Evolutionary conservation across 1,140 invertebrate genomes (phyloP).

Genomic region (Bilobella aurantiaca): DNA sequence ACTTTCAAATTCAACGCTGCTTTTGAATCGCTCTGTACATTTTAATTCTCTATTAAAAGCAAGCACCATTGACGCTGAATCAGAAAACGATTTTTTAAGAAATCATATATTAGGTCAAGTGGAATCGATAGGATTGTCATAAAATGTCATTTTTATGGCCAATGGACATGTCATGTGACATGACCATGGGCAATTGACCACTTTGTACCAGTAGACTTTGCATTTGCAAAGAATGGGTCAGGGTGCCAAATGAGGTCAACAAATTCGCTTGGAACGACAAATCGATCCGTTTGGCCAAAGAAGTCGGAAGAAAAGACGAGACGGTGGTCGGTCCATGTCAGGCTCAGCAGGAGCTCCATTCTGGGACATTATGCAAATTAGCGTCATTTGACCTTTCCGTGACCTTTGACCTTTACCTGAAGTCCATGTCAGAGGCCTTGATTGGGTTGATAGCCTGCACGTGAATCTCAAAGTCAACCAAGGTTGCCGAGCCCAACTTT

Average conservation of each 20-base stretch:
- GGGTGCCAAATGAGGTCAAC: constrained; percentile 76
- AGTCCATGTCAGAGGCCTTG: constrained; percentile 76
- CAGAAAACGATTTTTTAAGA: too few relatives aligned
- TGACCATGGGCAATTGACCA: too few relatives aligned
- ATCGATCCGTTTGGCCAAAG: constrained; percentile 62
- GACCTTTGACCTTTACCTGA: constrained; percentile 46
- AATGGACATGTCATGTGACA: too few relatives aligned
- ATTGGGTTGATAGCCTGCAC: constrained; percentile 74
- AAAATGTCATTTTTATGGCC: too few relatives aligned
- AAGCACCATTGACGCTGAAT: too few relatives aligned
- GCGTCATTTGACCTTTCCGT: too few relatives aligned
- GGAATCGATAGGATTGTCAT: too few relatives aligned
- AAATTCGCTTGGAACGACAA: constrained; percentile 64
- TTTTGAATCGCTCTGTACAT: too few relatives aligned
- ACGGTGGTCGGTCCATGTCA: constrained; percentile 65
- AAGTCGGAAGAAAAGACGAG: constrained; percentile 59
- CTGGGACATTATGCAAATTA: constrained; percentile 41
- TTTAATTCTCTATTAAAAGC: too few relatives aligned
- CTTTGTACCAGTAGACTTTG: constrained; percentile 61
- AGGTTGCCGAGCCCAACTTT: constrained; percentile 48
- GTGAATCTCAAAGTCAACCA: constrained; percentile 64
- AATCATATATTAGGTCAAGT: too few relatives aligned
- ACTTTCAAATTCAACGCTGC: too few relatives aligned
- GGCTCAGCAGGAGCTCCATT: constrained; percentile 71
- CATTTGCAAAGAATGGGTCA: constrained; percentile 74